Evolutionary conservation across 2,113 vertebrate genomes (phyloP).

Genomic region (Pseudorhombus dupliciocellatus): DNA sequence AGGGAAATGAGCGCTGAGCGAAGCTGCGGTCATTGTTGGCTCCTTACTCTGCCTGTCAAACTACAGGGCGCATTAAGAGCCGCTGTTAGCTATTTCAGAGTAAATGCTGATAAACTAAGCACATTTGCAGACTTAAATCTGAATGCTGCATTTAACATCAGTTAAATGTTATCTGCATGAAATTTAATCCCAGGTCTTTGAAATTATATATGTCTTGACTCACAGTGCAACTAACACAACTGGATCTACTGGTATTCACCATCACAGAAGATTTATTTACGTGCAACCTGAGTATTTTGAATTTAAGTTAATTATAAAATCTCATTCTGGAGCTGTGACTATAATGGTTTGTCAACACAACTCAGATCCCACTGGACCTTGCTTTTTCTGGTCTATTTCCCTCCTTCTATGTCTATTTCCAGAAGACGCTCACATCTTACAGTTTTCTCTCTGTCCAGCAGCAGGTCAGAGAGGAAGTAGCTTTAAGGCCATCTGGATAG

Average conservation of each 20-base stretch:
- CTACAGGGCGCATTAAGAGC: constrained; percentile 22
- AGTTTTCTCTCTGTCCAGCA: constrained; percentile 1
- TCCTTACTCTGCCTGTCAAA: constrained; percentile 9
- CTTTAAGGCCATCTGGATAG: constrained; percentile 82
- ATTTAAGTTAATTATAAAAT: neutral
- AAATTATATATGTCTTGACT: neutral
- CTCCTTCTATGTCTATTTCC: neutral
- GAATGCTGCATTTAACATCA: neutral
- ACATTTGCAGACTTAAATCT: neutral
- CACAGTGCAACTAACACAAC: neutral
- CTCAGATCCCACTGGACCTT: too few relatives aligned
- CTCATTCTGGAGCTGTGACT: too few relatives aligned
- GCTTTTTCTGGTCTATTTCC: neutral
- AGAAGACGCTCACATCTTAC: neutral
- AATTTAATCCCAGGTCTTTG: neutral
- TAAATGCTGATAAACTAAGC: neutral
- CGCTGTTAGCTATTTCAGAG: neutral
- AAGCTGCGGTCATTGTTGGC: constrained; percentile 34
- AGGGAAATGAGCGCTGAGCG: constrained; percentile 38
- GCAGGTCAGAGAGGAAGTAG: constrained; percentile 31
- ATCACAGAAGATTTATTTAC: neutral
- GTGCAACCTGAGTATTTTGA: neutral
- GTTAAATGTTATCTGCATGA: neutral
- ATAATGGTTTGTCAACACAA: too few relatives aligned
- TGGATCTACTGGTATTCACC: neutral